These are phyloP conservation scores for Psittacula derbiana DNA, from an alignment of 2,797 vertebrate genomes.

Conservation along the genomic window DNA sequence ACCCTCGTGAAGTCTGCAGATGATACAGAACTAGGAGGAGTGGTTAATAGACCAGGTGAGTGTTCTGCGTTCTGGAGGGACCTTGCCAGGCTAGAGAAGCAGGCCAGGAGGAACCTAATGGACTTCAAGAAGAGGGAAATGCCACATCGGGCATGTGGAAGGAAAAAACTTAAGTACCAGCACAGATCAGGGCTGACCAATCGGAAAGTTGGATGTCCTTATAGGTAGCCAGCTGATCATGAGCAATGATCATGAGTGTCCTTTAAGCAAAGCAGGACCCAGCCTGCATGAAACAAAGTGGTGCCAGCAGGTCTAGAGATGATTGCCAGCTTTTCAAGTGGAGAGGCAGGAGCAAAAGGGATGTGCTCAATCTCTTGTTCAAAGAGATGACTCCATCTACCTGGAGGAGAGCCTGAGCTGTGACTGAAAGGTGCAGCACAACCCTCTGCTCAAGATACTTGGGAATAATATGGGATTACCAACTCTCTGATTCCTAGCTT, in stretches of 20 bases:
- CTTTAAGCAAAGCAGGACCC: neutral
- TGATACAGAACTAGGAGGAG: neutral
- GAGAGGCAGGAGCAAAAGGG: neutral
- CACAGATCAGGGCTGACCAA: neutral
- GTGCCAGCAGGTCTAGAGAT: neutral
- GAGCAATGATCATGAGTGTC: neutral
- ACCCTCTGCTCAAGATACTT: neutral
- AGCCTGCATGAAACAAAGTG: neutral
- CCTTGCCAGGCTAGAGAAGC: neutral
- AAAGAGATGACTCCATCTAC: neutral
- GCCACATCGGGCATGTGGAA: neutral
- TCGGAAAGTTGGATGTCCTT: neutral
- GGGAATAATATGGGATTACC: neutral
- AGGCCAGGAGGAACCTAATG: neutral
- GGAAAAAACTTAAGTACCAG: neutral
- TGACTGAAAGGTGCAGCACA: neutral
- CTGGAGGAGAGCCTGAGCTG: neutral
- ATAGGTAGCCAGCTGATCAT: neutral
- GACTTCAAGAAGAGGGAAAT: neutral
- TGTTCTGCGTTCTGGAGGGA: neutral
- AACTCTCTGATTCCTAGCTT: neutral
- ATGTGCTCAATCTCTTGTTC: neutral
- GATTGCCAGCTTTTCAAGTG: neutral
- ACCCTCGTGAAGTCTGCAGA: neutral
- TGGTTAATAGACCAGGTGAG: neutral